Evolutionary conservation across 2,113 vertebrate genomes (phyloP), one percentile per base, ranked within the genome.

Genomic region (Eurypyga helias): DNA sequence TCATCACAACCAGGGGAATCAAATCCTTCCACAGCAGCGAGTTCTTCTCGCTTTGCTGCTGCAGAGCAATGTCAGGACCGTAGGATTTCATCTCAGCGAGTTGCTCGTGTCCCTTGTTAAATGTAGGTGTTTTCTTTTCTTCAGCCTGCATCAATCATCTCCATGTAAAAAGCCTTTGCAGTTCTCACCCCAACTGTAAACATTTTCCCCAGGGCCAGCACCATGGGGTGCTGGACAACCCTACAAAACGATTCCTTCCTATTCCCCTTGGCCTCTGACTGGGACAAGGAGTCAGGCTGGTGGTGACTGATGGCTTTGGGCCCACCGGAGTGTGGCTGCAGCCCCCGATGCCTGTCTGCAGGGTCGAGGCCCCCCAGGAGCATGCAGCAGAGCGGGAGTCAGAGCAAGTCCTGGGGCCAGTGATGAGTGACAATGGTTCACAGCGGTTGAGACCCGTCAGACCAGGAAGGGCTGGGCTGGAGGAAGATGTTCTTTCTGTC

Each of bases 121-220:
- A 25, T 51, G 18, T n/a, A 52, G 6, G 49, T 7, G n/a, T 28
- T 31, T 14, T 20, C 13, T 67, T 52, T 38, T 19, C 49, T 71
- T 78, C 41, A 20, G 6, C 24, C 25, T 17, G 17, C 16, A 7
- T 45, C 31, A 19, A 54, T 51, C 29, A 29, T 4, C 34, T 78
- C 38, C 23, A 13, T 43, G 52, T 31, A 7, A 7, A 43, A 55
- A 66, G 13, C 31, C 26, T 26, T 43, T 11, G 2, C 0, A 0
- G 24, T 9, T 73, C 26, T 82, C 17, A 7, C 18, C 46, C 67
- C 2, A 0, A 3, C 49, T 17, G 43, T 20, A 16, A 17, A 5
- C 0, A 0, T 29, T 23, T 34, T n/a, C n/a, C 11, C 6, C 16
- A 6, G 21, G 26, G 9, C 1, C 2, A 2, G 43, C 66, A 21